phyloP scores from a whole-genome alignment of 2,113 vertebrate genomes.

The Arvicanthis niloticus region DNA sequence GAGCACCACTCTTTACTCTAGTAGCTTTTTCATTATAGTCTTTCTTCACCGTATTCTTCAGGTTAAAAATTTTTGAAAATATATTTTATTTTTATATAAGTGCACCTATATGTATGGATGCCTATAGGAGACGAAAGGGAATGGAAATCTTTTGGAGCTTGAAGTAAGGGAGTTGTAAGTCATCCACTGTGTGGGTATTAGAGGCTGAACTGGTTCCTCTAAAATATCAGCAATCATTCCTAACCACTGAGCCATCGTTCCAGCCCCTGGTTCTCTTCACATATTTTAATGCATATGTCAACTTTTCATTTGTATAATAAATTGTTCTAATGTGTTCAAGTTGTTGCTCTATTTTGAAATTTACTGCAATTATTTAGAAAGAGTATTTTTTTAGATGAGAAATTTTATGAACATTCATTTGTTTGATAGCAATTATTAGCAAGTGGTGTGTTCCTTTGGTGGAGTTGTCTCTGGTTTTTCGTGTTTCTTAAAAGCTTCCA shows the following conservation, averaged over 20 bases:
- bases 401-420: not conserved
- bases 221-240: not conserved
- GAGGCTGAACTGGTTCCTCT: not conserved
- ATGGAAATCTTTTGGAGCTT: not conserved
- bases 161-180: no score
- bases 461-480: not conserved
- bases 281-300: not conserved
- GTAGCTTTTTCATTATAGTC: not conserved
- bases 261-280: not conserved
- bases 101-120: not conserved
- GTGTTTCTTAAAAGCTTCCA: not conserved
- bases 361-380: not conserved
- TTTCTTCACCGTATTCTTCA: not conserved
- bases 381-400: not conserved
- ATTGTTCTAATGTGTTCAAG: not conserved
- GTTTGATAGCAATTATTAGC: not conserved
- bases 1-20: not conserved
- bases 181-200: no score
- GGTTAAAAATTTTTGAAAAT: not conserved
- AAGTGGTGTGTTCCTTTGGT: not conserved
- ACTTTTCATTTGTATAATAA: not conserved
- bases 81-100: not conserved
- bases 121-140: not conserved
- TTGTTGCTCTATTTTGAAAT: not conserved
- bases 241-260: not conserved